A percentile compares a stretch with the other conserved stretches of the same genome.
Conservation (phyloP, 2,888 invertebrate species). For the Folsomia candida region DNA sequence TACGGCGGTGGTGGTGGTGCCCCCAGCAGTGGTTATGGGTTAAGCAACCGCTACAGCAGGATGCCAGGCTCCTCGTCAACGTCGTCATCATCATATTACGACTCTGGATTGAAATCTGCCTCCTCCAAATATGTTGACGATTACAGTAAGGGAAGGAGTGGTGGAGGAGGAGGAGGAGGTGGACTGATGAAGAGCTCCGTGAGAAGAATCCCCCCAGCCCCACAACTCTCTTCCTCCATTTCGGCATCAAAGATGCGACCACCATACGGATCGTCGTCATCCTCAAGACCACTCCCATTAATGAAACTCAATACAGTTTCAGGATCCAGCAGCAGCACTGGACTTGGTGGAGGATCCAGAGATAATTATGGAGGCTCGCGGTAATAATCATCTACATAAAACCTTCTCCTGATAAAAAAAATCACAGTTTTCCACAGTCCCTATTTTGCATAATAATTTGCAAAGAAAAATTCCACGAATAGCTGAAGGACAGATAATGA, state of each 20-base stretch:
- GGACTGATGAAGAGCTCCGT: constrained; percentile 39
- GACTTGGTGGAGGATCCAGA: constrained; percentile 35
- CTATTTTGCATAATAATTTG: neutral
- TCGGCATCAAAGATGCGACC: constrained; percentile 5
- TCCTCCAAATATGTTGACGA: constrained; percentile 38
- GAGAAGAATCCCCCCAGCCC: constrained; percentile 49
- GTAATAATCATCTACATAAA: constrained; percentile 44
- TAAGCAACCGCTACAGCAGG: neutral
- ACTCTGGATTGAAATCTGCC: constrained; percentile 36
- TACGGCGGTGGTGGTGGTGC: constrained; percentile 28
- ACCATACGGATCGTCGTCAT: constrained; percentile 17
- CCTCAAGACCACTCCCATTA: constrained; percentile 36
- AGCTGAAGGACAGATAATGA: neutral
- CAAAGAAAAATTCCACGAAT: neutral
- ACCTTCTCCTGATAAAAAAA: constrained; percentile 28
- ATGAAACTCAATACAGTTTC: constrained; percentile 35
- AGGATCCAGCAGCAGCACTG: constrained; percentile 25
- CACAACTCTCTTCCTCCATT: constrained; percentile 35
- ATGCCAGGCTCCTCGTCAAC: constrained; percentile 35
- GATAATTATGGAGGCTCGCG: constrained; percentile 50
- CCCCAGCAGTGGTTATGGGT: constrained; percentile 3
- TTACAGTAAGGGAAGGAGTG: constrained; percentile 30
- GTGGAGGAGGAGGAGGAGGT: constrained; percentile 24
- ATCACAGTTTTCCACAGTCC: neutral
- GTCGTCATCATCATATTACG: constrained; percentile 34